Percentiles rank a stretch among this genome's conserved stretches.
These are phyloP conservation scores for Hippocampus abdominalis DNA, from an alignment of 2,113 vertebrate genomes.

Conservation along the genomic window DNA sequence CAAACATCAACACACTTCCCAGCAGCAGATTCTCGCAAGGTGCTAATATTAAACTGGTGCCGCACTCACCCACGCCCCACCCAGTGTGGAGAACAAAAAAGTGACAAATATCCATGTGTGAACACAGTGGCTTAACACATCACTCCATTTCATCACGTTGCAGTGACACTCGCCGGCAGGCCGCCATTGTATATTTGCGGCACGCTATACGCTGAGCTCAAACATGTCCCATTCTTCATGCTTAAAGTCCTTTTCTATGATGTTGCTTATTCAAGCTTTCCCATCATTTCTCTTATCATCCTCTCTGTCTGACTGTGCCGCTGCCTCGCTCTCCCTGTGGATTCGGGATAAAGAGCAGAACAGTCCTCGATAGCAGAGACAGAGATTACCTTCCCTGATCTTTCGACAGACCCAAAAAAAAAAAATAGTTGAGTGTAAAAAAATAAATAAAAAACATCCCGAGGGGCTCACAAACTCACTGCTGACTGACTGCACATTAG, in stretches of 20 bases:
- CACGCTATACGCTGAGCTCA: neutral
- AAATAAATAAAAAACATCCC: slow-evolving; percentile 47
- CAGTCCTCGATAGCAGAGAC: slow-evolving; percentile 56
- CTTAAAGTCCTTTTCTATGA: slow-evolving; percentile 12
- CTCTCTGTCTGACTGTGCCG: slow-evolving; percentile 12
- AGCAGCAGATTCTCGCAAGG: neutral
- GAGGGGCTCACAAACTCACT: slow-evolving; percentile 50
- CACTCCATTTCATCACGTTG: neutral
- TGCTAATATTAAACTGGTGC: neutral
- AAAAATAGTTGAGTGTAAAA: slow-evolving; percentile 44
- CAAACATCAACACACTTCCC: neutral
- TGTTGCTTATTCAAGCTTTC: slow-evolving; percentile 18
- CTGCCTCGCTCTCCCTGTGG: slow-evolving; percentile 44
- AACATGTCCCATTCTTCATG: slow-evolving; percentile 2
- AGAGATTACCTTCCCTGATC: slow-evolving; percentile 66
- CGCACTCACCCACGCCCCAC: neutral
- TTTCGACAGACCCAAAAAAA: slow-evolving; percentile 56
- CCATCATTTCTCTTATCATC: slow-evolving; percentile 15
- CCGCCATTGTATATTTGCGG: slow-evolving; percentile 10
- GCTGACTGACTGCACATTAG: slow-evolving; percentile 57
- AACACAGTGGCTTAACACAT: neutral
- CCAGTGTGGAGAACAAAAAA: neutral
- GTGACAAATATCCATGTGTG: neutral
- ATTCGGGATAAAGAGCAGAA: slow-evolving; percentile 61
- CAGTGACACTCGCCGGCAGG: neutral